Evolutionary conservation across 2,888 invertebrate species (phyloP).

Genomic region (Belgica antarctica): DNA sequence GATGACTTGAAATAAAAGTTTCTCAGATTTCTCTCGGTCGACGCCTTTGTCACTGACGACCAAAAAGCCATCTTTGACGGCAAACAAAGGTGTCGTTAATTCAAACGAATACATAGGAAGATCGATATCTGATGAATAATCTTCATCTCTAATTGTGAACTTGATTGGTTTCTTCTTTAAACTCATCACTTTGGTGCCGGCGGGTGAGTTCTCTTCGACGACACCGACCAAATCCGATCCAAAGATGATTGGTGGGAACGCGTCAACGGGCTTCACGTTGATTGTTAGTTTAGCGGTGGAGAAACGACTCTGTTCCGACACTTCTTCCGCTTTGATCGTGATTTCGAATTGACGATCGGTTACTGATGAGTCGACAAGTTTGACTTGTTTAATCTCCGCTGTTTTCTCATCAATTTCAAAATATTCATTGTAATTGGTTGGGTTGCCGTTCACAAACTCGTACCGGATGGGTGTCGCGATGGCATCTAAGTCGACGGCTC

Average conservation of each 20-base stretch:
- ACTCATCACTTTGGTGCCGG: constrained; percentile 78
- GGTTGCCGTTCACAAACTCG: constrained; percentile 77
- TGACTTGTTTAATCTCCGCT: constrained; percentile 77
- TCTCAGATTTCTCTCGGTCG: constrained; percentile 80
- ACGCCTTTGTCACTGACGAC: constrained; percentile 79
- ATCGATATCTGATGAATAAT: constrained; percentile 78
- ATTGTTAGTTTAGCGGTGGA: constrained; percentile 80
- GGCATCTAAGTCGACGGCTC: constrained; percentile 87
- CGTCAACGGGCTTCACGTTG: constrained; percentile 80
- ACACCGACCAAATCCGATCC: constrained; percentile 71
- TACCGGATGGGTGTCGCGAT: constrained; percentile 79
- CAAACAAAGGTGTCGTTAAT: constrained; percentile 78
- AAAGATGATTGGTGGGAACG: constrained; percentile 75
- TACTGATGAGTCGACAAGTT: constrained; percentile 75
- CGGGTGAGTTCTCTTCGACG: constrained; percentile 81
- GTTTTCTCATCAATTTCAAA: constrained; percentile 79
- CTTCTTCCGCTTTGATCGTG: constrained; percentile 83
- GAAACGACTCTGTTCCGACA: constrained; percentile 72
- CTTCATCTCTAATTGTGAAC: constrained; percentile 77
- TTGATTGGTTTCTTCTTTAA: constrained; percentile 64
- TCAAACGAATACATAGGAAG: constrained; percentile 79
- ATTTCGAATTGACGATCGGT: constrained; percentile 75
- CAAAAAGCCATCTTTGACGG: constrained; percentile 71
- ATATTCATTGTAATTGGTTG: constrained; percentile 72
- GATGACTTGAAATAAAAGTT: constrained; percentile 83